Evolutionary conservation across 2,113 vertebrate species (phyloP), one percentile per base, ranked within the genome.

Genomic region (Mormyrus lacerda): DNA sequence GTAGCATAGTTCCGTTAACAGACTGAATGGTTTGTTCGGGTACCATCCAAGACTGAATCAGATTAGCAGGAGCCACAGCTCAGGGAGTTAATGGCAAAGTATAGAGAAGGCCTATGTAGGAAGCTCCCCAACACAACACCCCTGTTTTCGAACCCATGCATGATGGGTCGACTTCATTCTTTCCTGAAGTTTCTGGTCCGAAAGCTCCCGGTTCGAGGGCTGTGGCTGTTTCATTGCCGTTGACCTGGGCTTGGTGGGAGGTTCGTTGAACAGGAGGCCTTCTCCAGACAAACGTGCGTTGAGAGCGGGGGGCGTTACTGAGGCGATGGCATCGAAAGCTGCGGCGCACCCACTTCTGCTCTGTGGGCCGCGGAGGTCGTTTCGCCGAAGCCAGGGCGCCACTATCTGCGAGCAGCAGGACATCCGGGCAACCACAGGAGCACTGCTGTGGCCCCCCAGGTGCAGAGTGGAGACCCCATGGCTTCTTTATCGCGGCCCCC

Each of bases 311-410:
- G 58, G 51, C 42, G 85, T 92, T 15, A 35, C 5, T 0, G 39
- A 89, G 65, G 69, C 51, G 51, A 87, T 47, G 89, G 91, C 88
- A 69, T 93, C 89, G 91, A 92, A 93, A 92, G 92, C 0, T 2
- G 55, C 53, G 21, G 27, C 50, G 50, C 90, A 85, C 76, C 91
- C 91, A 91, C 93, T 93, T 91, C 91, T 93, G 91, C 93, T 90
- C 90, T 92, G 91, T 35, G 87, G 87, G 65, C 87, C 0, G 0
- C 53, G 58, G 0, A 0, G n/a, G 90, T 21, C 2, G 31, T 15
- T 91, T 83, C 88, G 58, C 0, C 0, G 13, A 79, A 90, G 84
- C 91, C 61, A 89, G 92, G 84, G 83, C 89, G 44, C 89, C 0
- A 27, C 89, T 76, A 0, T 91, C 90, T 93, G 42, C 73, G 47